Conservation (phyloP, 2,888 invertebrate genomes). For the Ophion ellenae region DNA sequence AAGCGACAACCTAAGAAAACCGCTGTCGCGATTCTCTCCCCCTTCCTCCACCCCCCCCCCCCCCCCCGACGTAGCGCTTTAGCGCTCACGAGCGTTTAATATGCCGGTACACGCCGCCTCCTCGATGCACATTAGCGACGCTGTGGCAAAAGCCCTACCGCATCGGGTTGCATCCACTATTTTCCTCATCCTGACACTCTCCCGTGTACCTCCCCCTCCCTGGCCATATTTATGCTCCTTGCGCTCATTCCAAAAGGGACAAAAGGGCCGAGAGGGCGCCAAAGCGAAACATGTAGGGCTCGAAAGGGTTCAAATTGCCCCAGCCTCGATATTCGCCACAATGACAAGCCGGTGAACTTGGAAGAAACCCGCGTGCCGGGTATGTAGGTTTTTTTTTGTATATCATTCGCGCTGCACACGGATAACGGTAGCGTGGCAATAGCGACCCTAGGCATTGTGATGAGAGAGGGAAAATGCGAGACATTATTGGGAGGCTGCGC, state of each 20-base stretch:
- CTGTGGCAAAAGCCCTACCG: conserved; percentile 57
- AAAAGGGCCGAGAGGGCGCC: conserved; percentile 23
- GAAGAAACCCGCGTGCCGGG: not conserved
- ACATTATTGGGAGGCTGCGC: not conserved
- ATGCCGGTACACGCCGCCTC: conserved; percentile 79
- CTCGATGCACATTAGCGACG: conserved; percentile 78
- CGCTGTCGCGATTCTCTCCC: conserved; percentile 42
- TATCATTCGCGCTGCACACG: not conserved
- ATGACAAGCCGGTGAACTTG: not conserved
- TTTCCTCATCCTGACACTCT: conserved; percentile 27
- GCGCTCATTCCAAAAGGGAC: conserved; percentile 24
- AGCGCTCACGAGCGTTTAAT: conserved; percentile 75
- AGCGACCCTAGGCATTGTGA: not conserved
- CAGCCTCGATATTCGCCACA: conserved; percentile 23
- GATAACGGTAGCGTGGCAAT: not conserved
- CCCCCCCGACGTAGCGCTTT: conserved; percentile 54
- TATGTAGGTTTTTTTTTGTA: not conserved
- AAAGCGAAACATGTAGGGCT: not conserved
- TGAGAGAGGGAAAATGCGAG: not conserved
- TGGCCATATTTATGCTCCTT: conserved; percentile 20
- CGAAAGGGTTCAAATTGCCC: conserved; percentile 21
- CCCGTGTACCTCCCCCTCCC: not conserved
- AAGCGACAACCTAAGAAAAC: conserved; percentile 58
- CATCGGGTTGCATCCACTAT: conserved; percentile 41
- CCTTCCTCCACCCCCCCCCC: conserved; percentile 19